A percentile compares a stretch with the other conserved stretches of the same genome.
Evolutionary conservation across 2,797 vertebrate species (phyloP).

Genomic region (Silurus lanzhouensis): DNA sequence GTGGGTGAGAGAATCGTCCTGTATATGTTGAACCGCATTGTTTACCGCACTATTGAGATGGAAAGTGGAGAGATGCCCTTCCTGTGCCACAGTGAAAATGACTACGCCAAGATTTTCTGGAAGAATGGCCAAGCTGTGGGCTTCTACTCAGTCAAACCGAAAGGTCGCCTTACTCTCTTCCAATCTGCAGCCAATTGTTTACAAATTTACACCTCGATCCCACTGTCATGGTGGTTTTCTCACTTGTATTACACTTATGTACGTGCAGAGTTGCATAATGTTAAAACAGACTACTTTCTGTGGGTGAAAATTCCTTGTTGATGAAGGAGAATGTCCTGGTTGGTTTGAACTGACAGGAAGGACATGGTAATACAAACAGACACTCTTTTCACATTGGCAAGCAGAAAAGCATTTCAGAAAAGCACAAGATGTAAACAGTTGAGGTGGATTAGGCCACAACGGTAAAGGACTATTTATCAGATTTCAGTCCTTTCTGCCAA

Average conservation of each 20-base stretch:
- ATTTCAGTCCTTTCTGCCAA: neutral
- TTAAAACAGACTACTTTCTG: neutral
- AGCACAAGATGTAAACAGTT: neutral
- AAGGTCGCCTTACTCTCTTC: constrained; percentile 70
- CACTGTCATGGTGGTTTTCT: neutral
- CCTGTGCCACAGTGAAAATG: constrained; percentile 82
- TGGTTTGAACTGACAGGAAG: neutral
- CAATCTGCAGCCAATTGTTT: neutral
- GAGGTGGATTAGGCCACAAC: neutral
- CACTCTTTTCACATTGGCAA: neutral
- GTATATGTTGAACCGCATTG: constrained; percentile 87
- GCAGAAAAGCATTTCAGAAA: neutral
- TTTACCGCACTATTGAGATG: constrained; percentile 87
- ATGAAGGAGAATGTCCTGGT: neutral
- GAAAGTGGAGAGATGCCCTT: constrained; percentile 79
- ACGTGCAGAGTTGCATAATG: neutral
- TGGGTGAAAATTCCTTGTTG: neutral
- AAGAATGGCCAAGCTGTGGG: constrained; percentile 86
- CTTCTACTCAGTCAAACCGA: constrained; percentile 89
- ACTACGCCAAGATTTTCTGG: constrained; percentile 88
- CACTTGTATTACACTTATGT: neutral
- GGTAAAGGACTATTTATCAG: neutral
- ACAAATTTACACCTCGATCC: neutral
- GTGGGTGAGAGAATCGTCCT: constrained; percentile 87
- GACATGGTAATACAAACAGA: neutral